These are phyloP conservation scores for Drosophila subobscura DNA, from an alignment of 1,140 invertebrate species.

Conservation along the genomic window DNA sequence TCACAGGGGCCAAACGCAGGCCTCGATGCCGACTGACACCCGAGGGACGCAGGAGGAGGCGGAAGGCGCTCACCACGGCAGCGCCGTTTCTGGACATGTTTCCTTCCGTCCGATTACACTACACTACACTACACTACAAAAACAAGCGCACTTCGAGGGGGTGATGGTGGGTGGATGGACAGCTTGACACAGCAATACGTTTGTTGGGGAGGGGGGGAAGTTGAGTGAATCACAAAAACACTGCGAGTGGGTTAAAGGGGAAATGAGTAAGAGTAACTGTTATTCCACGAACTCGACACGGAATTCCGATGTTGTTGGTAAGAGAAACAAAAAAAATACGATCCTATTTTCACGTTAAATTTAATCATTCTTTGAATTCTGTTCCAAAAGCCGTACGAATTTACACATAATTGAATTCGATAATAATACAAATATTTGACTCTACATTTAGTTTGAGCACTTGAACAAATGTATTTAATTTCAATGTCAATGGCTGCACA, in stretches of 20 bases:
- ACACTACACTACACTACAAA: constrained; percentile 14
- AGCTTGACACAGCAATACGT: constrained; percentile 10
- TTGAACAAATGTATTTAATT: constrained; percentile 25
- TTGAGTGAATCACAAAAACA: constrained; percentile 40
- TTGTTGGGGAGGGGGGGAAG: background rate
- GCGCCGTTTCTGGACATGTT: constrained; percentile 68
- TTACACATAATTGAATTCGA: background rate
- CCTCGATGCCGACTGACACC: constrained; percentile 40
- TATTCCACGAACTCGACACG: background rate
- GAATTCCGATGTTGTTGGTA: constrained; percentile 2
- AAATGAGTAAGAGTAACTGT: constrained; percentile 16
- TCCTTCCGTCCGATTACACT: constrained; percentile 1
- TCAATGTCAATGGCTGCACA: background rate
- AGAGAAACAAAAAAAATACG: background rate
- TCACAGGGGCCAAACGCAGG: constrained; percentile 58
- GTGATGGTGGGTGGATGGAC: too few species aligned
- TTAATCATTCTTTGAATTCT: background rate
- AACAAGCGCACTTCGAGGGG: constrained; percentile 5
- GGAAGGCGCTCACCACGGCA: constrained; percentile 63
- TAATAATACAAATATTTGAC: background rate
- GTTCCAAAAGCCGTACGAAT: background rate
- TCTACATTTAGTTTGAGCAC: constrained; percentile 23
- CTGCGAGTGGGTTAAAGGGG: background rate
- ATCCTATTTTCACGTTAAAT: background rate
- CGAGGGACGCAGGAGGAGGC: constrained; percentile 62